phyloP scores from a whole-genome alignment of 2,888 invertebrate genomes.

The Schrankia costaestrigalis region DNA sequence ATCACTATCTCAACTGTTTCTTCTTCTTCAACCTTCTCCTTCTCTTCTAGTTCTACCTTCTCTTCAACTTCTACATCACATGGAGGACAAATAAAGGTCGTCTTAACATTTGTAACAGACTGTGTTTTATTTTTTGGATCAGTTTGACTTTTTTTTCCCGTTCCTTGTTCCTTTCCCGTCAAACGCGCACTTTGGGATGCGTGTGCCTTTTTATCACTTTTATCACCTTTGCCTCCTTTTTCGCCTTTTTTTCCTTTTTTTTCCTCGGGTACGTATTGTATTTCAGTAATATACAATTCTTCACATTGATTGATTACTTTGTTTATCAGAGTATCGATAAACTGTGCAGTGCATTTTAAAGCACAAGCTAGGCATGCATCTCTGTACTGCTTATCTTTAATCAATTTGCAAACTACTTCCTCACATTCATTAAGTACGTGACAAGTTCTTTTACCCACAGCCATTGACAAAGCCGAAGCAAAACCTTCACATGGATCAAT shows the following conservation, averaged over 20 bases:
- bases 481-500: conserved; percentile 77
- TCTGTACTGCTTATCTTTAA: conserved; percentile 58
- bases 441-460: conserved; percentile 78
- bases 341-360: conserved; percentile 49
- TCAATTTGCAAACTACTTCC: conserved; percentile 62
- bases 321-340: conserved; percentile 51
- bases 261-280: conserved; percentile 45
- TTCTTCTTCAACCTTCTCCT: conserved; percentile 49
- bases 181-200: conserved; percentile 50
- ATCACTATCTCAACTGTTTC: conserved; percentile 39
- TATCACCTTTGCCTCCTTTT: conserved; percentile 34
- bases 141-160: too few species aligned
- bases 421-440: conserved; percentile 69
- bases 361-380: conserved; percentile 63
- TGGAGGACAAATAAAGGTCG: conserved; percentile 59
- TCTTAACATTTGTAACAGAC: conserved; percentile 52
- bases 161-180: too few species aligned
- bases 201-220: not conserved
- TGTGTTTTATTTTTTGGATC: conserved; percentile 37
- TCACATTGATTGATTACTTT: conserved; percentile 58
- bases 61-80: conserved; percentile 53
- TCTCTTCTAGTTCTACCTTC: conserved; percentile 45
- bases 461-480: conserved; percentile 78
- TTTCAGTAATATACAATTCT: conserved; percentile 57
- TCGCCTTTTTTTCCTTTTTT: conserved; percentile 44